These are phyloP conservation scores for Epistrophella euchroma DNA, from an alignment of 2,888 invertebrate genomes.

Conservation along the genomic window DNA sequence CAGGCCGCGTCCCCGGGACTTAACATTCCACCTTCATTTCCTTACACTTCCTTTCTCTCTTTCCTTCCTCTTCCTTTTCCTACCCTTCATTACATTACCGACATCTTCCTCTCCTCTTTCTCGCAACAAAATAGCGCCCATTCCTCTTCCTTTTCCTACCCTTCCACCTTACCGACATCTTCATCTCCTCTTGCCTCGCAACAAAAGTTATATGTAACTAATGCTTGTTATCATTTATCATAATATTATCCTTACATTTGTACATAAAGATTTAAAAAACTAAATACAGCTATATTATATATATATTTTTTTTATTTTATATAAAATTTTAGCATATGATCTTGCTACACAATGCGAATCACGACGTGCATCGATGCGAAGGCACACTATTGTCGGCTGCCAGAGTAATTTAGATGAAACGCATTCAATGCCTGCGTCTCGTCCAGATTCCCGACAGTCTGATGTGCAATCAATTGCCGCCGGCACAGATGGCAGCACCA, in stretches of 20 bases:
- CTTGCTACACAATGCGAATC: conserved; percentile 92
- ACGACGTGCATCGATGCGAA: conserved; percentile 88
- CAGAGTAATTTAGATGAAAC: conserved; percentile 84
- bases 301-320: neutral
- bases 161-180: too few relatives aligned
- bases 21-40: too few relatives aligned
- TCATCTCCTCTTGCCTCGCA: too few relatives aligned
- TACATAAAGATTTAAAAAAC: neutral
- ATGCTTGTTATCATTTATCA: neutral
- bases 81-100: too few relatives aligned
- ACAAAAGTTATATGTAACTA: neutral
- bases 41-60: too few relatives aligned
- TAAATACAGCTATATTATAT: too few relatives aligned
- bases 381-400: conserved; percentile 88
- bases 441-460: conserved; percentile 87
- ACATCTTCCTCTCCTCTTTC: too few relatives aligned
- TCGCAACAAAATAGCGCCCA: too few relatives aligned
- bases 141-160: too few relatives aligned
- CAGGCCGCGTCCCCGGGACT: too few relatives aligned
- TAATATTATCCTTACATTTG: neutral
- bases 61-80: too few relatives aligned
- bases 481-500: conserved; percentile 68
- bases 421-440: conserved; percentile 87
- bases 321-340: conserved; percentile 87
- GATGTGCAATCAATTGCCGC: conserved; percentile 79